These are phyloP conservation scores for Drosophila virilis DNA, from an alignment of 1,140 invertebrate species.

Conservation along the genomic window DNA sequence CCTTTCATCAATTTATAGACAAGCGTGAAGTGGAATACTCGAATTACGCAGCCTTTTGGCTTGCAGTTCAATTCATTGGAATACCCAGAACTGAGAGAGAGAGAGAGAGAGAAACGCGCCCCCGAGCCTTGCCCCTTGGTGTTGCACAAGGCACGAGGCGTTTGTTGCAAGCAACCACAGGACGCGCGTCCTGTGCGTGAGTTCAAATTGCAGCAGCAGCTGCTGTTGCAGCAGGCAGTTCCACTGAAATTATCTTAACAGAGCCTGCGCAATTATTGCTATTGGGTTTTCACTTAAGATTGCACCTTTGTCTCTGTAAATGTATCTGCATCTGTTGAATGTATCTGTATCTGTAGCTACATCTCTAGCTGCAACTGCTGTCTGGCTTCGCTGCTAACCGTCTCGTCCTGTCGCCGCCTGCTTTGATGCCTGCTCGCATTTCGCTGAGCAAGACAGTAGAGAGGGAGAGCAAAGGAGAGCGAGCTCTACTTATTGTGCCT, in stretches of 20 bases:
- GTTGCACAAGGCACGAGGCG: slow-evolving; percentile 29
- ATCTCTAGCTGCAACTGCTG: slow-evolving; percentile 6
- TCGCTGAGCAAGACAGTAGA: background rate
- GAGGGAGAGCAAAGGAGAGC: background rate
- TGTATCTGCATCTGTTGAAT: slow-evolving; percentile 3
- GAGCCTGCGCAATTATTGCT: slow-evolving; percentile 40
- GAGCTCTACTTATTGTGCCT: background rate
- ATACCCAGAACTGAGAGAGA: background rate
- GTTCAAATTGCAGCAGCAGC: slow-evolving; percentile 43
- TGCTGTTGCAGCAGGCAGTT: slow-evolving; percentile 1
- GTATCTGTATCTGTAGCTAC: background rate
- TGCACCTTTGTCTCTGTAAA: slow-evolving; percentile 34
- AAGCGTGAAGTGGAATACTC: slow-evolving; percentile 56
- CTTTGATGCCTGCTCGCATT: slow-evolving; percentile 46
- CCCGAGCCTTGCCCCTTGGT: background rate
- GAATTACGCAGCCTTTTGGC: slow-evolving; percentile 37
- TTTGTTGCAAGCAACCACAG: background rate
- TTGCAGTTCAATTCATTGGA: slow-evolving; percentile 22
- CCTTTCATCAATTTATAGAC: slow-evolving; percentile 46
- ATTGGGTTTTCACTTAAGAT: slow-evolving; percentile 42
- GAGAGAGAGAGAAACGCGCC: background rate
- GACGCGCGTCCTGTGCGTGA: slow-evolving; percentile 39
- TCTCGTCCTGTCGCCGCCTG: slow-evolving; percentile 37
- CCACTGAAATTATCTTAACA: slow-evolving; percentile 25
- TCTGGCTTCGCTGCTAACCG: background rate